A percentile compares a stretch with the other conserved stretches of the same genome.
These are phyloP conservation scores for Microhierax caerulescens DNA, from an alignment of 2,797 vertebrate genomes.

Conservation along the genomic window DNA sequence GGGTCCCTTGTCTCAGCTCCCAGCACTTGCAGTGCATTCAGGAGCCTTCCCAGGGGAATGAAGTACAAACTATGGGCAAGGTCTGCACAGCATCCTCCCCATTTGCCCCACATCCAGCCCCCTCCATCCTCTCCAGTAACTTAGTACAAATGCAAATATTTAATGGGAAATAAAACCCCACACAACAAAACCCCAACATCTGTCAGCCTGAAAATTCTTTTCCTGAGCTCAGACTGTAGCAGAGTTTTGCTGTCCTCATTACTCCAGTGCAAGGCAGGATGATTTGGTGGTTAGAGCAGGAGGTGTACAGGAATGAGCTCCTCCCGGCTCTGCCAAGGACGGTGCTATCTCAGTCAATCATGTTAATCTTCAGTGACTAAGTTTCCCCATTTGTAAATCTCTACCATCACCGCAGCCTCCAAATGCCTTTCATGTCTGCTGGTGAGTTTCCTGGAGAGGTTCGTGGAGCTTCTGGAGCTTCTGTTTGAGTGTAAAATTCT, in stretches of 20 bases:
- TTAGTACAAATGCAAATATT: neutral
- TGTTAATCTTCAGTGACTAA: neutral
- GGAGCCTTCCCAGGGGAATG: neutral
- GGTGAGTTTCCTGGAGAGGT: conserved; percentile 28
- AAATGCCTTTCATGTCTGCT: conserved; percentile 7
- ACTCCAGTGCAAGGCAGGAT: neutral
- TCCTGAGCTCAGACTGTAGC: neutral
- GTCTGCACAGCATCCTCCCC: neutral
- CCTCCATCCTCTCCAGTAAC: neutral
- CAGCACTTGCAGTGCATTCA: fast-evolving
- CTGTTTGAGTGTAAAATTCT: neutral
- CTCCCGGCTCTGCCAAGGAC: neutral
- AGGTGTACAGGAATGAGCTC: neutral
- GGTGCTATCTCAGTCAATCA: neutral
- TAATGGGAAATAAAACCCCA: neutral
- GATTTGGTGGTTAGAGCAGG: neutral
- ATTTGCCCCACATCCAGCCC: neutral
- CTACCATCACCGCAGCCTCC: conserved; percentile 8
- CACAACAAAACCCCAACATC: neutral
- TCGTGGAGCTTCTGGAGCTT: neutral
- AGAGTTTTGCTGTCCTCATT: neutral
- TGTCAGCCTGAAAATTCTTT: neutral
- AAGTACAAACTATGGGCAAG: neutral
- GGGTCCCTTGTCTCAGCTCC: neutral
- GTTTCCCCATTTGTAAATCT: conserved; percentile 20